Percentiles rank a stretch among this genome's conserved stretches.
Conservation (phyloP, 1,140 invertebrate genomes). For the Drosophila arizonae region DNA sequence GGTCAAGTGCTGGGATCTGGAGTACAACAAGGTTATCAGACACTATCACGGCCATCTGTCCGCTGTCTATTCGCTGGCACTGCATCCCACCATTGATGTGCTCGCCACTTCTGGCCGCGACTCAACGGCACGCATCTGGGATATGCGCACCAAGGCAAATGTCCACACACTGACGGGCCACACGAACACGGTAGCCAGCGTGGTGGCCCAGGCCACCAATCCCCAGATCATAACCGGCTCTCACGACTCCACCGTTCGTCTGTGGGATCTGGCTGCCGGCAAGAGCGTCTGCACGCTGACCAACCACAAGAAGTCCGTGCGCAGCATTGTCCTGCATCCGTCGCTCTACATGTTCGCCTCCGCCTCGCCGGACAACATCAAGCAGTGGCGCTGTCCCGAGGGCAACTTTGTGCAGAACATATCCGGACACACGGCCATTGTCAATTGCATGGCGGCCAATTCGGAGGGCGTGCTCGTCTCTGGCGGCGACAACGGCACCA, state of each 20-base stretch:
- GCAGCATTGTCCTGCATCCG: conserved; percentile 95
- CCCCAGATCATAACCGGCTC: conserved; percentile 95
- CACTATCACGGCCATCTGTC: conserved; percentile 99
- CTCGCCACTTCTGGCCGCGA: conserved; percentile 97
- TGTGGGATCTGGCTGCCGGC: conserved; percentile 99
- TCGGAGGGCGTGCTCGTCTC: conserved; percentile 97
- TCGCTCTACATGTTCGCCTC: conserved; percentile 98
- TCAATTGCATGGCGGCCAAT: conserved; percentile 98
- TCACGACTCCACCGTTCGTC: conserved; percentile 93
- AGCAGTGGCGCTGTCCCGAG: conserved; percentile 99
- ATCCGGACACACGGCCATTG: conserved; percentile 98
- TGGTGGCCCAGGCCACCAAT: conserved; percentile 95
- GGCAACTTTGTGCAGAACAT: conserved; percentile 99
- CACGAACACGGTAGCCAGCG: conserved; percentile 97
- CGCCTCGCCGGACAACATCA: conserved; percentile 99
- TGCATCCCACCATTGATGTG: conserved; percentile 98
- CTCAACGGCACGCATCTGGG: conserved; percentile 98
- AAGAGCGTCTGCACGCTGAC: conserved; percentile 97
- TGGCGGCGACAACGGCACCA: conserved; percentile 99
- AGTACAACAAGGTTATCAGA: conserved; percentile 99
- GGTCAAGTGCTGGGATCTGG: conserved; percentile 99
- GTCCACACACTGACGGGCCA: conserved; percentile 98
- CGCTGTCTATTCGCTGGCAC: conserved; percentile 95
- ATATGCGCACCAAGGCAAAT: conserved; percentile 99
- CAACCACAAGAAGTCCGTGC: conserved; percentile 99